These are phyloP conservation scores for Alces alces DNA, from an alignment of 2,113 vertebrate species.

Conservation along the genomic window DNA sequence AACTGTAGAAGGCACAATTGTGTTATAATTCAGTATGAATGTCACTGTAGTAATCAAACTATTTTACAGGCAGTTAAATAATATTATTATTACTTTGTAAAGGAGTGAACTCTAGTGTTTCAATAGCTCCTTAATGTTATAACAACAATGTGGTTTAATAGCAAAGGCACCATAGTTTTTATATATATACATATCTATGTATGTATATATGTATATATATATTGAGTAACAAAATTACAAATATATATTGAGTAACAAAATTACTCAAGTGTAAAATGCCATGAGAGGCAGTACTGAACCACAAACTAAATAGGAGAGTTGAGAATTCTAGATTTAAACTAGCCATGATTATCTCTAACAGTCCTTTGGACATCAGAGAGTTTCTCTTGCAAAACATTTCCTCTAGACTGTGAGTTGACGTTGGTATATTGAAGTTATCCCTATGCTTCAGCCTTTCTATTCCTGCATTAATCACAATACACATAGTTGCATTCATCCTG, in stretches of 20 bases:
- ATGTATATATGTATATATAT: background rate
- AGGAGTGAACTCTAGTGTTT: constrained; percentile 26
- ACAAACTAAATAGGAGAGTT: background rate
- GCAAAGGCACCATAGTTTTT: background rate
- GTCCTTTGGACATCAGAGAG: background rate
- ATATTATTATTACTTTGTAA: constrained; percentile 15
- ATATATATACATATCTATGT: background rate
- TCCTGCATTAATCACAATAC: background rate
- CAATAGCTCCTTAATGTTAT: background rate
- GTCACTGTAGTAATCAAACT: background rate
- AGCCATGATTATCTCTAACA: background rate
- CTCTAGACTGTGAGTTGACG: background rate
- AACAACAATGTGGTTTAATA: background rate
- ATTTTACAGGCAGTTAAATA: constrained; percentile 29
- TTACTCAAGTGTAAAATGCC: background rate
- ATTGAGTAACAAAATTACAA: background rate
- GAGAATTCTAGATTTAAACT: background rate
- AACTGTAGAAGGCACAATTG: background rate
- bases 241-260: no score
- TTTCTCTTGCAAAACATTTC: background rate
- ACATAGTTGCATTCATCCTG: background rate
- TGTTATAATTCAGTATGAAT: background rate
- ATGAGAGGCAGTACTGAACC: background rate
- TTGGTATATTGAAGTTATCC: background rate
- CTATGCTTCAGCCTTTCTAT: background rate